Base-by-base conservation (phyloP, 2,797 vertebrate species). In the Bovichtus variegatus region DNA sequence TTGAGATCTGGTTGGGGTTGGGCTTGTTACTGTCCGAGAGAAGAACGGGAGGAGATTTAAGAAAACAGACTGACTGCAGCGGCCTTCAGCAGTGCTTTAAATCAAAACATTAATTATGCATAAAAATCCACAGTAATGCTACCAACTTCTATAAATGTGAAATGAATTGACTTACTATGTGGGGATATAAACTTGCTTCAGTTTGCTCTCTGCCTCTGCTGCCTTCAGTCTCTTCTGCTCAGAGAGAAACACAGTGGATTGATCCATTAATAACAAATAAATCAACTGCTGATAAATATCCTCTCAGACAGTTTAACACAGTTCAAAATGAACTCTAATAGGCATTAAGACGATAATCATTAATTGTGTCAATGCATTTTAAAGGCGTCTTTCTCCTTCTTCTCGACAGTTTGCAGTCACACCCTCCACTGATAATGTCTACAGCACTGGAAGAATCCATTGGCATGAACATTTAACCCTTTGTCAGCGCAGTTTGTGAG, bases 131-230 rank as follows among this genome's bases (percentile, higher is more conserved):
- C 31, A 65, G 40, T 13, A 47, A 71, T 34, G 2, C 58, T 5
- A n/a, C 6, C 12, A 6, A 50, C 60, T 21, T 36, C 29, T 41
- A 31, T 13, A 72, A 38, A 65, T 27, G 65, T 47, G 23, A 50
- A 41, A 19, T 6, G n/a, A 43, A 47, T 43, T 1, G n/a, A 98
- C 98, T 98, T 95, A 99, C 98, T 99, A 99, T 87, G 97, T 99
- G 71, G 98, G 98, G 91, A 99, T 99, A 94, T 99, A 99, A 73
- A 99, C 98, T 95, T 99, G 98, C 89, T 99, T 98, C 94, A 99
- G 93, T 91, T 98, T 99, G 94, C 98, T 99, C 89, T 99, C 98
- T 43, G 98, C 97, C 94, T 98, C 98, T 65, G 98, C 98, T 12
- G 98, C 98, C 93, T 99, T 99, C 92, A 99, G 95, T 81, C 97